These are phyloP conservation scores for Pteropus alecto DNA, from an alignment of 2,113 vertebrate genomes.

Conservation along the genomic window DNA sequence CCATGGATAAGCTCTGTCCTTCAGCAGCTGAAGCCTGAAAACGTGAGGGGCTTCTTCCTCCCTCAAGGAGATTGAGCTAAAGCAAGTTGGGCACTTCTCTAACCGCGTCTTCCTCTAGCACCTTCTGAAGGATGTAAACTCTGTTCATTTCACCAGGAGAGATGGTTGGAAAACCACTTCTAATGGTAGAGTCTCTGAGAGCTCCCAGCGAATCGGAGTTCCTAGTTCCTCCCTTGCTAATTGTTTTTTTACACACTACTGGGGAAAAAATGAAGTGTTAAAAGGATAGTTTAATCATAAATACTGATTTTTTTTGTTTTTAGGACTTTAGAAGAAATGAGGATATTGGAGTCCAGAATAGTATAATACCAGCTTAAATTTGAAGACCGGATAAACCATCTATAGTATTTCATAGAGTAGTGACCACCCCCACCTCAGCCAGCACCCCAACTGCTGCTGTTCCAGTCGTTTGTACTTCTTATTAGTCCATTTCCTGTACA, in stretches of 20 bases:
- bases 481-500: neutral
- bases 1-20: constrained; percentile 18
- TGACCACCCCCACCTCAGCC: neutral
- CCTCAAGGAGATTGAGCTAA: neutral
- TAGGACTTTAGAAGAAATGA: neutral
- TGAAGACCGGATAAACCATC: neutral
- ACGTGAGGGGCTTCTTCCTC: neutral
- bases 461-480: neutral
- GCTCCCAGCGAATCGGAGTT: neutral
- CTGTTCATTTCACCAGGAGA: neutral
- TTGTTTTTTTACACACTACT: neutral
- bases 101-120: neutral
- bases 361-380: neutral
- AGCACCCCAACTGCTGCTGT: neutral
- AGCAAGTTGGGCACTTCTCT: neutral
- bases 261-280: neutral
- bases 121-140: constrained; percentile 8
- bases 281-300: neutral
- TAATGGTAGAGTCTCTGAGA: neutral
- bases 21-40: neutral
- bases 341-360: neutral
- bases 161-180: neutral
- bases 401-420: neutral
- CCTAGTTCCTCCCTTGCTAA: neutral
- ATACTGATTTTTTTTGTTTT: neutral